Evolutionary conservation across 1,140 invertebrate genomes (phyloP).

Genomic region (Lasioglossum baleicum): DNA sequence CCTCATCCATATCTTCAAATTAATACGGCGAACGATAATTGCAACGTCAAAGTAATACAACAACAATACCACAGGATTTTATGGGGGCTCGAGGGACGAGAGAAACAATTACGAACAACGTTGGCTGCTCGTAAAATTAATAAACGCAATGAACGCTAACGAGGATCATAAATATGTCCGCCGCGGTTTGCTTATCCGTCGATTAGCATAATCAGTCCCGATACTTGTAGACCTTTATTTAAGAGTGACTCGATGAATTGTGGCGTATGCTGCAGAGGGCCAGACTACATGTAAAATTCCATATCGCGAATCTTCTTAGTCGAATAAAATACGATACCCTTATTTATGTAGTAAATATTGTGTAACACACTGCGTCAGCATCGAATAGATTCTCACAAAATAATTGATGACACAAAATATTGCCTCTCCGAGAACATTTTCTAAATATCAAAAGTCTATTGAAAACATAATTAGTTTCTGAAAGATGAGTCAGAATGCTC

Average conservation of each 20-base stretch:
- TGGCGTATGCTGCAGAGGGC: conserved; percentile 1
- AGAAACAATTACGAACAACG: conserved; percentile 44
- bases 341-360: no score
- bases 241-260: conserved; percentile 56
- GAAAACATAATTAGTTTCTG: no score
- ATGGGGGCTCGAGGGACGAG: conserved; percentile 11
- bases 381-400: no score
- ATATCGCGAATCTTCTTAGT: neutral
- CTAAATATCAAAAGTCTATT: no score
- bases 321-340: no score
- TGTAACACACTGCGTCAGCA: no score
- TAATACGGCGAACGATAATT: neutral
- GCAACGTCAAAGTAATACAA: neutral
- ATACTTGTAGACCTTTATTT: conserved; percentile 50
- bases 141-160: conserved; percentile 66
- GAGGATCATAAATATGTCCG: conserved; percentile 60
- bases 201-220: conserved; percentile 62
- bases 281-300: neutral
- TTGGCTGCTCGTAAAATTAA: conserved; percentile 62
- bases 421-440: no score
- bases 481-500: no score
- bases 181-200: conserved; percentile 51
- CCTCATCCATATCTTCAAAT: no score
- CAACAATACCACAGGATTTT: conserved; percentile 16
- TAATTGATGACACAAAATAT: no score